These are phyloP conservation scores for Myoxocephalus aenaeus DNA, from an alignment of 2,797 vertebrate genomes.

Conservation along the genomic window DNA sequence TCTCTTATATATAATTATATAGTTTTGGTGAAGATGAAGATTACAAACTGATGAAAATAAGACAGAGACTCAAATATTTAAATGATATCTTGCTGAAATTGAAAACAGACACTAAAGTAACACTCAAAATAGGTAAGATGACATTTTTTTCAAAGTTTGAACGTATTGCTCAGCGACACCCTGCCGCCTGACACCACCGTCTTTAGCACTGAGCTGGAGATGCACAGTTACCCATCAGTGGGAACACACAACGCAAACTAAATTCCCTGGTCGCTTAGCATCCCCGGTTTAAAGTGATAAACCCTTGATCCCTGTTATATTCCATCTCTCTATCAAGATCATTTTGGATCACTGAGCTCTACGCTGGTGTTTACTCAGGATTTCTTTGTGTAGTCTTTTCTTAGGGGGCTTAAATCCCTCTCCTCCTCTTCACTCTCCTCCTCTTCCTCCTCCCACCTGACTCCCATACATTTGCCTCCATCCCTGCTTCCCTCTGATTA, in stretches of 20 bases:
- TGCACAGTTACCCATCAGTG: conserved; percentile 15
- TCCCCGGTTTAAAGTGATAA: conserved; percentile 37
- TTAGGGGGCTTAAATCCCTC: conserved; percentile 55
- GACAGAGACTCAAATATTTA: conserved; percentile 18
- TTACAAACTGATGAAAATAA: conserved; percentile 36
- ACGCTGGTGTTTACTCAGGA: conserved; percentile 48
- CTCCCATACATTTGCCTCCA: conserved; percentile 66
- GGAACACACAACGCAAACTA: conserved; percentile 35
- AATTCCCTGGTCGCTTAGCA: conserved; percentile 15
- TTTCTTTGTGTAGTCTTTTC: conserved; percentile 47
- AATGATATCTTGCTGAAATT: not conserved
- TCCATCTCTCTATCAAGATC: conserved; percentile 66
- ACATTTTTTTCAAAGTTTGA: not conserved
- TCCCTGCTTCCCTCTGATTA: conserved; percentile 74
- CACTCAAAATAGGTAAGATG: not conserved
- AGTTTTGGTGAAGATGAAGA: conserved; percentile 13
- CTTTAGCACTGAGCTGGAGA: conserved; percentile 8
- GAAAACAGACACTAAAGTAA: no score
- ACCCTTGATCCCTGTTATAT: conserved; percentile 48
- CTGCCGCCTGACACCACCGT: not conserved
- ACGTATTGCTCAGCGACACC: not conserved
- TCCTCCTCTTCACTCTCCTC: conserved; percentile 32
- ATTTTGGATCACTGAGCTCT: conserved; percentile 46
- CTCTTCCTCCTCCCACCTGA: conserved; percentile 35
- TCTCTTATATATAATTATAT: not conserved